Percentiles rank a stretch among this genome's conserved stretches.
Evolutionary conservation across 2,797 vertebrate genomes (phyloP).

Genomic region (Sarcoramphus papa): DNA sequence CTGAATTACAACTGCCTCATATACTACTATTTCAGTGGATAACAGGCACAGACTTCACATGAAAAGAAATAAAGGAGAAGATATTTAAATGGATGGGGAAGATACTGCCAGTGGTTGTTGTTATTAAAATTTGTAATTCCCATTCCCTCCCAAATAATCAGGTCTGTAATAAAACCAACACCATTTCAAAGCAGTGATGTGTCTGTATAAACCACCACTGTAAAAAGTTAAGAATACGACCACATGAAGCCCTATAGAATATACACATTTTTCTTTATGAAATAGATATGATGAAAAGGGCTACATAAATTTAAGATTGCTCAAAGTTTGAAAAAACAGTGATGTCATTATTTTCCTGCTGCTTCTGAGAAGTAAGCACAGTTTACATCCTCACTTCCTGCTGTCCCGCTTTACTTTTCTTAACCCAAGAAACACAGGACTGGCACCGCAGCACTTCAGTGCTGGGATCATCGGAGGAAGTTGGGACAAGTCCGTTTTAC

Average conservation of each 20-base stretch:
- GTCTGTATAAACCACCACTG: not conserved
- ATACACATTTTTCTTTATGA: not conserved
- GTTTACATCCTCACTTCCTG: conserved; percentile 66
- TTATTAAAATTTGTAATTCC: not conserved
- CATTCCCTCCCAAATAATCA: not conserved
- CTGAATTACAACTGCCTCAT: not conserved
- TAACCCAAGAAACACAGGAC: conserved; percentile 9
- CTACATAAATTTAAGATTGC: not conserved
- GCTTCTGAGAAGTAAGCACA: conserved; percentile 21
- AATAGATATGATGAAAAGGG: fast-evolving
- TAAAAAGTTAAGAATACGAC: not conserved
- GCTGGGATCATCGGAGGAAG: not conserved
- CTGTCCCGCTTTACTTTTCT: conserved; percentile 44
- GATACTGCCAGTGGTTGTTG: not conserved
- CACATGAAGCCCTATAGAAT: not conserved
- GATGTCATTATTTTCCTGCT: conserved; percentile 36
- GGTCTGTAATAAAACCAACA: conserved; percentile 6
- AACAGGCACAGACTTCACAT: not conserved
- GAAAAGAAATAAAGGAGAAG: not conserved
- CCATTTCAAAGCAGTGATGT: not conserved
- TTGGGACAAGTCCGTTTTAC: not conserved
- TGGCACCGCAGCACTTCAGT: not conserved
- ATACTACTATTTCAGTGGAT: not conserved
- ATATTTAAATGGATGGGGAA: not conserved
- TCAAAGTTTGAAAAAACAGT: not conserved